Percentiles rank a stretch among this genome's conserved stretches.
These are phyloP conservation scores for Bimastos eiseni DNA, from an alignment of 2,888 invertebrate species.

Conservation along the genomic window DNA sequence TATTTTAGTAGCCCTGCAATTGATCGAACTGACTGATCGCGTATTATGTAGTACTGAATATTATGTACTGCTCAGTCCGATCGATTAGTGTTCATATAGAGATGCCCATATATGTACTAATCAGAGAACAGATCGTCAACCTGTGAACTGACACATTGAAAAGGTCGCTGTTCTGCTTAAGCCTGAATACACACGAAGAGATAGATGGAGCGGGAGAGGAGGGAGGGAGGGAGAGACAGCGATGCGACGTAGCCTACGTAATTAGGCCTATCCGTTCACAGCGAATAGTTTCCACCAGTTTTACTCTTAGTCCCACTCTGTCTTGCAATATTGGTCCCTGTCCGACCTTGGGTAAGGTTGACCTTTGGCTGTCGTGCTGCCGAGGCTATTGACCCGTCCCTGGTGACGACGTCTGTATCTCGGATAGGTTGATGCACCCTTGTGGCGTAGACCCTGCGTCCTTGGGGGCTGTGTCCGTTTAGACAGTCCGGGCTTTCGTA, in stretches of 20 bases:
- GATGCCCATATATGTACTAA: not conserved
- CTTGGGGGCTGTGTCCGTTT: slow-evolving; percentile 1
- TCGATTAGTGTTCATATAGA: not conserved
- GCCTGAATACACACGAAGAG: too few species aligned
- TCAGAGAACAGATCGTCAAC: not conserved
- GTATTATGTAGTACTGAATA: not conserved
- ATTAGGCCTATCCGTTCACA: not conserved
- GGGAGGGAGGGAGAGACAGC: not conserved
- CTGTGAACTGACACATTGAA: not conserved
- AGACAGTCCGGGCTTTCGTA: slow-evolving; percentile 35
- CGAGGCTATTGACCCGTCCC: not conserved
- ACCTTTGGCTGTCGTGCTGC: not conserved
- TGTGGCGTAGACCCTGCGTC: slow-evolving; percentile 20
- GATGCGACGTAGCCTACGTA: not conserved
- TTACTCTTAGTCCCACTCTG: slow-evolving; percentile 3
- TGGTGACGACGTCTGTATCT: not conserved
- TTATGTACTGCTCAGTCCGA: not conserved
- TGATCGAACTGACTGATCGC: not conserved
- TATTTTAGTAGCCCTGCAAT: too few species aligned
- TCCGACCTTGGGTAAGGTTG: not conserved
- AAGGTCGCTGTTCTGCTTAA: too few species aligned
- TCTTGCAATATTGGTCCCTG: not conserved
- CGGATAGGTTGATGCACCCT: not conserved
- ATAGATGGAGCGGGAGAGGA: not conserved
- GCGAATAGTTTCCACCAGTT: slow-evolving; percentile 2